Percentiles rank a stretch among this genome's conserved stretches.
Evolutionary conservation across 2,113 vertebrate species (phyloP).

Genomic region (Leucoraja erinaceus): DNA sequence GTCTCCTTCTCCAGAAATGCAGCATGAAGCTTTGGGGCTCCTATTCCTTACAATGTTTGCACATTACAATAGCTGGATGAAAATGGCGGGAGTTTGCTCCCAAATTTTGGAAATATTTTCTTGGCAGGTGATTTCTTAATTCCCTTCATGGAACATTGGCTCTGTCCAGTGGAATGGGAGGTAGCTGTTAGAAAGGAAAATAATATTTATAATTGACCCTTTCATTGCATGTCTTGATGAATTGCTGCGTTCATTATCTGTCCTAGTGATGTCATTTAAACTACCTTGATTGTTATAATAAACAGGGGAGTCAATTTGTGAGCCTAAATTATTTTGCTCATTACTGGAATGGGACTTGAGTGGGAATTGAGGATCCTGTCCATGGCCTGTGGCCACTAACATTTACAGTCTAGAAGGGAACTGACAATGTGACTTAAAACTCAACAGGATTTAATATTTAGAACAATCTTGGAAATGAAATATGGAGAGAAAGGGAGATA

Average conservation of each 20-base stretch:
- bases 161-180: background rate
- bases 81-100: background rate
- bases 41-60: background rate
- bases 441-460: background rate
- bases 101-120: background rate
- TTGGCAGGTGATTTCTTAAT: background rate
- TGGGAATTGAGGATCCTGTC: too few relatives aligned
- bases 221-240: too few relatives aligned
- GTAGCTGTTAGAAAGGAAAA: background rate
- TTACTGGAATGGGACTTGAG: too few relatives aligned
- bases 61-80: background rate
- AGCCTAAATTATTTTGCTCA: too few relatives aligned
- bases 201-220: too few relatives aligned
- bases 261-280: too few relatives aligned
- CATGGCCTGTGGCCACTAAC: too few relatives aligned
- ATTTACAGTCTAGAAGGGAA: background rate
- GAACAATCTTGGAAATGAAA: background rate
- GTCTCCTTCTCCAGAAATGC: background rate
- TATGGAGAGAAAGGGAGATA: background rate
- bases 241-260: too few relatives aligned
- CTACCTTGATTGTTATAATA: too few relatives aligned
- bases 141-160: background rate
- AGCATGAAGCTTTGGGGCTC: background rate
- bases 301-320: too few relatives aligned
- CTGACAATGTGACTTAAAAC: too few relatives aligned